These are phyloP conservation scores for Margarornis squamiger DNA, from an alignment of 2,797 vertebrate genomes.

Conservation along the genomic window DNA sequence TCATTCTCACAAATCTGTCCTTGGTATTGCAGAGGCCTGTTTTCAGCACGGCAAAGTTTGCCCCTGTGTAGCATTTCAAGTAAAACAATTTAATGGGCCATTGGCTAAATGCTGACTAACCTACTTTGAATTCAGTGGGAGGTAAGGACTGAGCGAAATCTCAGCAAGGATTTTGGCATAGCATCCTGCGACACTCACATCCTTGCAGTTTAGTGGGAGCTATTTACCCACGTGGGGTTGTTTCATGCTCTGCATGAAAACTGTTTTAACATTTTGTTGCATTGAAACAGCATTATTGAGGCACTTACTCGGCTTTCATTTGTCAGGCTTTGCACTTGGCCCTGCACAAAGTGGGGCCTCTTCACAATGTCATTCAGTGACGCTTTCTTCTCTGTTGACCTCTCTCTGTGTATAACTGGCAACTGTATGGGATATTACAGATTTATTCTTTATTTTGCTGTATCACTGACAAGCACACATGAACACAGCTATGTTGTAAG, in stretches of 20 bases:
- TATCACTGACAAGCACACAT: conserved; percentile 76
- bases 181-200: neutral
- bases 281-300: neutral
- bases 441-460: neutral
- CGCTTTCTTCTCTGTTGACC: accelerated
- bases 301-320: neutral
- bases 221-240: neutral
- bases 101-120: neutral
- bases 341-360: neutral
- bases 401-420: neutral
- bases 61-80: conserved; percentile 17
- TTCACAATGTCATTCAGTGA: accelerated
- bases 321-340: neutral
- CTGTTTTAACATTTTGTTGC: neutral
- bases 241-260: neutral
- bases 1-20: neutral
- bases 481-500: conserved; percentile 70
- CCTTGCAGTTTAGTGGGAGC: neutral
- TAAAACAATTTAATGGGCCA: conserved; percentile 52
- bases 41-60: neutral
- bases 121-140: conserved; percentile 25
- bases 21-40: neutral
- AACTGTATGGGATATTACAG: neutral
- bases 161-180: neutral
- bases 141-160: neutral